phyloP scores from a whole-genome alignment of 2,888 invertebrate species.

The Salpingus planirostris region DNA sequence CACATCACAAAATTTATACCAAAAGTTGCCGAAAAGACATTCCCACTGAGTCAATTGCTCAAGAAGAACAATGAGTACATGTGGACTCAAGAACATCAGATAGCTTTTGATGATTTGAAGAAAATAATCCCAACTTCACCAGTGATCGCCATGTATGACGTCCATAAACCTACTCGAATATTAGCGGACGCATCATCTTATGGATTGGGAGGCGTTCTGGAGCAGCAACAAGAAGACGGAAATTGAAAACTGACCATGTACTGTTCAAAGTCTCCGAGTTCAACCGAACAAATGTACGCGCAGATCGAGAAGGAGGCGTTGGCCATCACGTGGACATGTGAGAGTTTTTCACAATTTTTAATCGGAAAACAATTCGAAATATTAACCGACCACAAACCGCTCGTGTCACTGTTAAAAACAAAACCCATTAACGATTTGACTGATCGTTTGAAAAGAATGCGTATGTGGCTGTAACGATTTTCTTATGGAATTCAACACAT shows the following conservation, averaged over 20 bases:
- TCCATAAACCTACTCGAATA: neutral
- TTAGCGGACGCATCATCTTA: neutral
- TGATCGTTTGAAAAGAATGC: constrained; percentile 31
- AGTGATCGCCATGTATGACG: neutral
- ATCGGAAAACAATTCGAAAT: constrained; percentile 19
- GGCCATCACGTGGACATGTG: constrained; percentile 28
- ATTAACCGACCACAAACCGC: constrained; percentile 35
- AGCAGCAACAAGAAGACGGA: neutral
- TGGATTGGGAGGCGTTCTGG: neutral
- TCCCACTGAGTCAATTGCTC: neutral
- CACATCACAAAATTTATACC: neutral
- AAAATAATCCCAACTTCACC: neutral
- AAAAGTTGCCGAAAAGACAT: neutral
- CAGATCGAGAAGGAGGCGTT: constrained; percentile 36
- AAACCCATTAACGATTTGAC: constrained; percentile 31
- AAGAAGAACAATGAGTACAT: neutral
- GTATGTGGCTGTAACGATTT: constrained; percentile 27
- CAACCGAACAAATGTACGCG: constrained; percentile 28
- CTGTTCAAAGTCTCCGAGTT: constrained; percentile 28
- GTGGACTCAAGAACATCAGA: neutral
- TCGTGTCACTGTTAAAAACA: constrained; percentile 27
- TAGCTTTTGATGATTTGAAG: neutral
- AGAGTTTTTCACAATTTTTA: constrained; percentile 24
- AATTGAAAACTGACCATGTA: constrained; percentile 19
- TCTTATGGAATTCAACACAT: constrained; percentile 23